Evolutionary conservation across 1,140 invertebrate species (phyloP), one percentile per base, ranked within the genome.

Genomic region (Trinorchestia longiramus): DNA sequence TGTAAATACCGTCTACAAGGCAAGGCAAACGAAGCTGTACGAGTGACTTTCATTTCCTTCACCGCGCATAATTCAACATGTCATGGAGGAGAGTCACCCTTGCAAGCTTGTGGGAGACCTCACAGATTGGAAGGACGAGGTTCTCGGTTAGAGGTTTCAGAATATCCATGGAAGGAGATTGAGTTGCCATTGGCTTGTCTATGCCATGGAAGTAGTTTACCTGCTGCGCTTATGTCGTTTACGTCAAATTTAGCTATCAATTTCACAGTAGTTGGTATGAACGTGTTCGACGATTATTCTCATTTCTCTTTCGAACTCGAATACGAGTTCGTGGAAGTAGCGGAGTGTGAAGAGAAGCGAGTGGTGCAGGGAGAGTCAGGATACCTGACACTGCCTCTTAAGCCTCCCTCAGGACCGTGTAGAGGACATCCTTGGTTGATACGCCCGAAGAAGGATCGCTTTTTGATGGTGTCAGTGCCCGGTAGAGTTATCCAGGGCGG

Each of bases 241-340:
- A 96, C 96, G 4, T 96, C 96, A 77, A 96, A 96, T n/a, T 91
- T 96, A n/a, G 96, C 96, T 43, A 96, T 96, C 42, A 96, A 96
- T 28, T 96, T 96, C 87, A 95, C 96, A 40, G 96, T 96, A 19
- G 96, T 96, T 36, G 96, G 96, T 3, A 96, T 96, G 96, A 96
- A 96, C 57, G 96, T 96, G 0, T 96, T 96, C 43, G 96, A 96
- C 77, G 96, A 96, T 90, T 96, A 96, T 94, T 96, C 96, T 77
- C 96, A 96, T 43, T 96, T 96, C 87, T 96, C 95, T 47, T 96
- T 96, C 77, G 96, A 96, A 44, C 77, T 96, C n/a, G 96, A 96
- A 92, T 96, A 96, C 57, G 96, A 96, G n/a, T 96, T 96, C 77
- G 96, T 96, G 43, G 95, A 96, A 57, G 96, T 96, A 43, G 95